Conservation (phyloP, 1,140 invertebrate genomes). For the Charaxes varanes region DNA sequence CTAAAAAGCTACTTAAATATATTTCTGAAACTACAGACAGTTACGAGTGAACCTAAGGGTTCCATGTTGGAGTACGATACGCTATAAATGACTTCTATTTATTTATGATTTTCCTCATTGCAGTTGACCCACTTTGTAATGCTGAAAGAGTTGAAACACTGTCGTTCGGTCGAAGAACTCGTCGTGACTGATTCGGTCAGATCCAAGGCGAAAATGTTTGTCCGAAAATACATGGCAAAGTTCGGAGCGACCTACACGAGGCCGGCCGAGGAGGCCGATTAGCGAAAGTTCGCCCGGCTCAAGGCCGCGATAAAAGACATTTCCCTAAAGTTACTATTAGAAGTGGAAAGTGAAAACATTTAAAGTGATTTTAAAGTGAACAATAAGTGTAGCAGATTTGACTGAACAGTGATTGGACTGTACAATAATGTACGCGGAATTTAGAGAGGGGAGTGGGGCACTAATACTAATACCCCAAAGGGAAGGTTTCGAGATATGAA, state of each 20-base stretch:
- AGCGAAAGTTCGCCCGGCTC: conserved; percentile 25
- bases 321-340: conserved; percentile 8
- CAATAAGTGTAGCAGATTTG: too few species aligned
- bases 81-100: too few species aligned
- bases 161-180: conserved; percentile 89
- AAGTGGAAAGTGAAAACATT: background rate
- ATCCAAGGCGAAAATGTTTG: conserved; percentile 94
- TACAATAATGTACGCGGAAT: too few species aligned
- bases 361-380: background rate
- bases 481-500: too few species aligned
- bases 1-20: conserved; percentile 18
- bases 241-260: conserved; percentile 82
- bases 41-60: too few species aligned
- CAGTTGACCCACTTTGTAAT: conserved; percentile 98
- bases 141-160: conserved; percentile 96
- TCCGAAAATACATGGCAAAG: conserved; percentile 96
- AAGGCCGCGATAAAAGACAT: conserved; percentile 21
- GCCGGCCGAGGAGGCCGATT: conserved; percentile 75
- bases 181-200: conserved; percentile 94
- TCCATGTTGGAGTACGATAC: too few species aligned
- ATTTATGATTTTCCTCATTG: conserved; percentile 27
- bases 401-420: too few species aligned
- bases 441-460: too few species aligned
- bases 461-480: too few species aligned
- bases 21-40: background rate